phyloP scores from a whole-genome alignment of 2,113 vertebrate species.

The Felis catus region DNA sequence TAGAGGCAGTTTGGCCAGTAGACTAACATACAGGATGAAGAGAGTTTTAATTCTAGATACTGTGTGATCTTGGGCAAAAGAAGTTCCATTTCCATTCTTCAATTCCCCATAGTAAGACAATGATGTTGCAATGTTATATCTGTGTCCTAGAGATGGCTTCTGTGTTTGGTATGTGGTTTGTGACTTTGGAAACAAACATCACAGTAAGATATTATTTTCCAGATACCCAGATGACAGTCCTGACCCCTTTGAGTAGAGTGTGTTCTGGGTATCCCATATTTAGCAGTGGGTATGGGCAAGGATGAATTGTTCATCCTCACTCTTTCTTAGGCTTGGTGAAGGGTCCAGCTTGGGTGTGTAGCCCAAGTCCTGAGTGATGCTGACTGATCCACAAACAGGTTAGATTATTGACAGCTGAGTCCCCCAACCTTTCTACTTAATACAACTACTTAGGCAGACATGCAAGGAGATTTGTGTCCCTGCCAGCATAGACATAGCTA shows the following conservation, averaged over 20 bases:
- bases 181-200: slow-evolving; percentile 56
- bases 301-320: not conserved
- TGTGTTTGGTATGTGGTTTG: slow-evolving; percentile 62
- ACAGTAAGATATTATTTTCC: slow-evolving; percentile 47
- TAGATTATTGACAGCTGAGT: not conserved
- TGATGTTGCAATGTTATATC: slow-evolving; percentile 34
- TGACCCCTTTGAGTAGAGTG: not conserved
- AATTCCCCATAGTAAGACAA: slow-evolving; percentile 46
- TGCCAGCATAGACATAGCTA: not conserved
- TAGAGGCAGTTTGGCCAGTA: slow-evolving; percentile 41
- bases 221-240: not conserved
- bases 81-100: slow-evolving; percentile 54
- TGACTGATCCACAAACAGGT: not conserved
- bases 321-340: not conserved
- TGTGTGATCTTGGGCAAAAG: slow-evolving; percentile 69
- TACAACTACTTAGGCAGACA: not conserved
- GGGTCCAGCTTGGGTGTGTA: not conserved
- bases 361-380: not conserved
- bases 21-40: slow-evolving; percentile 40
- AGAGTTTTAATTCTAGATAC: slow-evolving; percentile 61
- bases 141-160: slow-evolving; percentile 44
- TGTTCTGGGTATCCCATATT: not conserved
- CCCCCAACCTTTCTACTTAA: not conserved
- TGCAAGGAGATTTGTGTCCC: not conserved
- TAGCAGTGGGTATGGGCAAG: not conserved